Conservation (phyloP, 35 echinoderm and acorn worm genomes). For the Ophioderma brevispina region DNA sequence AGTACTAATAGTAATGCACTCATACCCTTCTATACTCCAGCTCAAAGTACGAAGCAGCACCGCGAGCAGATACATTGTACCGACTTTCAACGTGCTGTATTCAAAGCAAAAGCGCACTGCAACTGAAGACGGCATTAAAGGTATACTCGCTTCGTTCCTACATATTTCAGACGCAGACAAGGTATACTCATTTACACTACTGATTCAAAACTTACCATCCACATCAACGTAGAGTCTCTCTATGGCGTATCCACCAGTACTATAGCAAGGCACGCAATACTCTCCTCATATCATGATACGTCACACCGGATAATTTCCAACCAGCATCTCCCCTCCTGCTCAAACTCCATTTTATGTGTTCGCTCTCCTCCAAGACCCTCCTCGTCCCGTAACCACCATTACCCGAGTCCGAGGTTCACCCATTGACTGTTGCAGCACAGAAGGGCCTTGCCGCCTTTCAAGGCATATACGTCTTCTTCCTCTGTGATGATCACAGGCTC, state of each 20-base stretch:
- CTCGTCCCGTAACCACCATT: conserved; percentile 86
- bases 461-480: conserved; percentile 86
- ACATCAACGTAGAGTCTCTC: conserved; percentile 88
- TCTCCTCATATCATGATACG: conserved; percentile 88
- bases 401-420: conserved; percentile 66
- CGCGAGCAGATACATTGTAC: too few relatives aligned
- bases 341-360: conserved; percentile 52
- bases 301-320: conserved; percentile 70
- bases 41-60: too few relatives aligned
- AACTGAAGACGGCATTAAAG: too few relatives aligned
- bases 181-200: too few relatives aligned
- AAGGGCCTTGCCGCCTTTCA: conserved; percentile 40
- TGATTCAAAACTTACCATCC: conserved; percentile 96
- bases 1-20: too few relatives aligned
- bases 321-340: conserved; percentile 54
- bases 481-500: conserved; percentile 59
- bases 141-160: too few relatives aligned
- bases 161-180: too few relatives aligned
- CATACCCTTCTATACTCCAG: too few relatives aligned
- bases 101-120: too few relatives aligned
- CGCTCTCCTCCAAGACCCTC: conserved; percentile 37
- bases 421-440: conserved; percentile 62
- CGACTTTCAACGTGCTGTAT: too few relatives aligned
- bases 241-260: conserved; percentile 66
- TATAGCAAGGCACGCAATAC: conserved; percentile 83